These are phyloP conservation scores for Psettodes erumei DNA, from an alignment of 2,113 vertebrate species.

Conservation along the genomic window DNA sequence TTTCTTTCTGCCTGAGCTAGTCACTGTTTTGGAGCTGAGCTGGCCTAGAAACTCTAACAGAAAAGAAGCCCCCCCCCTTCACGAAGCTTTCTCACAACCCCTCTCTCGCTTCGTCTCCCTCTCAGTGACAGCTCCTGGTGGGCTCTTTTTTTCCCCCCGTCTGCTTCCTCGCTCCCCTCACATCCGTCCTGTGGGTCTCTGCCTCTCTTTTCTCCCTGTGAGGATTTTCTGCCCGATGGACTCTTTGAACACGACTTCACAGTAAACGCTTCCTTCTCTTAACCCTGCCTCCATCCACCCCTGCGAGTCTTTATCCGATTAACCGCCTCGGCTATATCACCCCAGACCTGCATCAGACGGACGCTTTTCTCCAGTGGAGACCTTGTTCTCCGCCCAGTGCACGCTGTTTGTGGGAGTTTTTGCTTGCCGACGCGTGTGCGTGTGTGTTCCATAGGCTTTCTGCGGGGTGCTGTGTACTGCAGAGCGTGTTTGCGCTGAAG, in stretches of 20 bases:
- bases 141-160: slow-evolving; percentile 47
- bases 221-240: slow-evolving; percentile 63
- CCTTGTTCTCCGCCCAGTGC: slow-evolving; percentile 29
- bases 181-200: slow-evolving; percentile 70
- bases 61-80: slow-evolving; percentile 48
- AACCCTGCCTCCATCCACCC: slow-evolving; percentile 37
- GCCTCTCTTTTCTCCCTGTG: slow-evolving; percentile 48
- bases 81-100: slow-evolving; percentile 64
- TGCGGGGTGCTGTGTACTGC: slow-evolving; percentile 9
- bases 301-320: slow-evolving; percentile 42
- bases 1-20: slow-evolving; percentile 54
- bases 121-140: slow-evolving; percentile 73
- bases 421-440: slow-evolving; percentile 25
- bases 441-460: slow-evolving; percentile 31
- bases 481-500: slow-evolving; percentile 43
- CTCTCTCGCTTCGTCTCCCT: slow-evolving; percentile 56
- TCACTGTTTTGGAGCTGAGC: slow-evolving; percentile 54
- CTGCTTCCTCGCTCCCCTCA: slow-evolving; percentile 59
- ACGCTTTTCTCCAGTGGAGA: slow-evolving; percentile 44
- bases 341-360: slow-evolving; percentile 40
- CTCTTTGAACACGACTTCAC: slow-evolving; percentile 67
- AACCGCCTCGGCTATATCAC: slow-evolving; percentile 44
- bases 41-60: slow-evolving; percentile 66
- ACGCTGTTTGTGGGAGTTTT: slow-evolving; percentile 30
- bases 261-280: slow-evolving; percentile 55